Evolutionary conservation across 2,888 invertebrate species (phyloP), one percentile per base, ranked within the genome.

Genomic region (Chymomyza fuscimana): DNA sequence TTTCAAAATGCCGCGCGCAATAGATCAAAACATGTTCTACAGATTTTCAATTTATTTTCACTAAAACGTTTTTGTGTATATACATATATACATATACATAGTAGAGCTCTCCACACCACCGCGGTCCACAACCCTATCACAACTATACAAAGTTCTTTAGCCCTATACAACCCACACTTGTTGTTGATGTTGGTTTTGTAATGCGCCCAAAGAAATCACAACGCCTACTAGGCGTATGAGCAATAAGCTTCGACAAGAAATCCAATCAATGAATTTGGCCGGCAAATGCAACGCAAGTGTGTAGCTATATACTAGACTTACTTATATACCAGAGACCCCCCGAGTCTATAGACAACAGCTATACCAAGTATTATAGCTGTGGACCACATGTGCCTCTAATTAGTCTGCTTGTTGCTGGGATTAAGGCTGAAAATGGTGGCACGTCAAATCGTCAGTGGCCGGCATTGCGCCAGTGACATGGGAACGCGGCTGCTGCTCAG

Each of bases 41-140:
- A 87, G 80, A 86, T 82, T 87, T 83, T 77, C 82, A 80, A 83
- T 87, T 83, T 83, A 83, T 83, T 85, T 87, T 85, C 87, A 78
- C 78, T 87, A 87, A 87, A 83, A 78, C 87, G 82, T 73, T 87
- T 87, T 70, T 74, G 72, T 61, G 63, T 60, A 64, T 63, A 19
- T 51, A 15, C 9, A 5, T 52, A 16, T 19, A 52, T 52, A 40
- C 4, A n/a, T n/a, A n/a, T n/a, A n/a, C n/a, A n/a, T n/a, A n/a
- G n/a, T n/a, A n/a, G n/a, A n/a, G n/a, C n/a, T n/a, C n/a, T n/a
- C n/a, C 19, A 19, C 19, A 19, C 70, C 59, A 70, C 67, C 81
- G 46, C 29, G 10, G 63, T 65, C 19, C 54, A 19, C 15, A 15
- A 0, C 12, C 12, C 4, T 7, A 32, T 1, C 32, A 25, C 3